These are phyloP conservation scores for Embiotoca jacksoni DNA, from an alignment of 2,113 vertebrate genomes.

Conservation along the genomic window DNA sequence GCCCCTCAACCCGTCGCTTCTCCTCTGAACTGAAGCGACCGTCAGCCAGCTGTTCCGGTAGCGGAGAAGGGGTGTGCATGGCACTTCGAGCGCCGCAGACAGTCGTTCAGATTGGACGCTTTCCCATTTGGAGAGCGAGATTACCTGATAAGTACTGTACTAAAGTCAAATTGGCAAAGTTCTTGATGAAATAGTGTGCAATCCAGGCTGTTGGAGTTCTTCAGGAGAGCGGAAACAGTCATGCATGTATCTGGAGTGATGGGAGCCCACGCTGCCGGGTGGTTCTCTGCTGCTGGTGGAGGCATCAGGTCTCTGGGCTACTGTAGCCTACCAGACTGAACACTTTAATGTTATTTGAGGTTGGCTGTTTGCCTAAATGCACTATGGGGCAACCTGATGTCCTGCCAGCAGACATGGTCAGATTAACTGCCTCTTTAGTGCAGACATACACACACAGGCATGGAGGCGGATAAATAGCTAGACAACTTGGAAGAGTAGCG, in stretches of 20 bases:
- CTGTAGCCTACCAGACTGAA: constrained; percentile 25
- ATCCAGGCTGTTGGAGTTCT: constrained; percentile 18
- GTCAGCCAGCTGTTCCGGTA: constrained; percentile 61
- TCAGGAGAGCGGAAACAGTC: neutral
- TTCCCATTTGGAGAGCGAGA: constrained; percentile 42
- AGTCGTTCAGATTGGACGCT: constrained; percentile 50
- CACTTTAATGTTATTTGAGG: constrained; percentile 43
- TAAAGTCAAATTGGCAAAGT: constrained; percentile 42
- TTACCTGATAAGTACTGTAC: constrained; percentile 28
- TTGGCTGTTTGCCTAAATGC: constrained; percentile 66
- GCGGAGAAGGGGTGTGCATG: constrained; percentile 30
- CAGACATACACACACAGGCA: neutral
- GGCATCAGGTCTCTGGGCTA: constrained; percentile 33
- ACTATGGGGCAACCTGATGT: constrained; percentile 60
- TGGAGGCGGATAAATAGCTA: constrained; percentile 10
- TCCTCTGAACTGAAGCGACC: constrained; percentile 55
- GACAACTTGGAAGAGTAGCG: constrained; percentile 10
- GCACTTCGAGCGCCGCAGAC: constrained; percentile 55
- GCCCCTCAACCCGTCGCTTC: constrained; percentile 47
- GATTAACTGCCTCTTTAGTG: constrained; percentile 69
- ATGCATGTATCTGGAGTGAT: neutral
- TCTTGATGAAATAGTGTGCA: constrained; percentile 55
- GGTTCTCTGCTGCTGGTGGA: constrained; percentile 36
- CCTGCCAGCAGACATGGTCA: constrained; percentile 67
- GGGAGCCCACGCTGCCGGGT: constrained; percentile 12